These are phyloP conservation scores for Synanthedon vespiformis DNA, from an alignment of 2,888 invertebrate species.

Conservation along the genomic window DNA sequence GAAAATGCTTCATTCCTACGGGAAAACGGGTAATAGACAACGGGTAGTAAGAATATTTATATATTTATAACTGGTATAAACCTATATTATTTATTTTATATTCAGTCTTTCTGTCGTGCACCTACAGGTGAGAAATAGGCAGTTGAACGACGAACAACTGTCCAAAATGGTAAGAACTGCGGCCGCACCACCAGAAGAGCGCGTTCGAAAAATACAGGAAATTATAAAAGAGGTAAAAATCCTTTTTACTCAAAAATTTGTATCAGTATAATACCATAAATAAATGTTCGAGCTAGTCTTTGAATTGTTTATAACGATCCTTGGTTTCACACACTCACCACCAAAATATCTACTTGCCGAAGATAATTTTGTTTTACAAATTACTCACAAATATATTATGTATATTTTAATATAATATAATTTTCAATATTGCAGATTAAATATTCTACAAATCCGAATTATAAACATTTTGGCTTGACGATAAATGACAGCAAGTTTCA, in stretches of 20 bases:
- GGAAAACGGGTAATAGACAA: no score
- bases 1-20: no score
- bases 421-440: slow-evolving; percentile 38
- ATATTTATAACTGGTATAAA: no score
- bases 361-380: no score
- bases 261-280: neutral
- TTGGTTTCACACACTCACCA: neutral
- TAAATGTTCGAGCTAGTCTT: neutral
- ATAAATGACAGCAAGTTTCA: slow-evolving; percentile 78
- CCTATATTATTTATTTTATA: no score
- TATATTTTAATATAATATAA: no score
- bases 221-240: slow-evolving; percentile 66
- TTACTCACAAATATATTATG: no score
- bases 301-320: neutral
- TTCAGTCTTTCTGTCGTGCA: no score
- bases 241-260: neutral
- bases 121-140: slow-evolving; percentile 69
- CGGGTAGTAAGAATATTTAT: no score
- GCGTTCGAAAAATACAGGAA: slow-evolving; percentile 84
- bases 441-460: slow-evolving; percentile 46
- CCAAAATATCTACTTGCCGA: no score
- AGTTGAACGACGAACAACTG: slow-evolving; percentile 86
- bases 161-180: slow-evolving; percentile 88
- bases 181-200: slow-evolving; percentile 81
- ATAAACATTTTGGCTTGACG: slow-evolving; percentile 85